These are phyloP conservation scores for Gryllus longicercus DNA, from an alignment of 2,888 invertebrate species.

Conservation along the genomic window DNA sequence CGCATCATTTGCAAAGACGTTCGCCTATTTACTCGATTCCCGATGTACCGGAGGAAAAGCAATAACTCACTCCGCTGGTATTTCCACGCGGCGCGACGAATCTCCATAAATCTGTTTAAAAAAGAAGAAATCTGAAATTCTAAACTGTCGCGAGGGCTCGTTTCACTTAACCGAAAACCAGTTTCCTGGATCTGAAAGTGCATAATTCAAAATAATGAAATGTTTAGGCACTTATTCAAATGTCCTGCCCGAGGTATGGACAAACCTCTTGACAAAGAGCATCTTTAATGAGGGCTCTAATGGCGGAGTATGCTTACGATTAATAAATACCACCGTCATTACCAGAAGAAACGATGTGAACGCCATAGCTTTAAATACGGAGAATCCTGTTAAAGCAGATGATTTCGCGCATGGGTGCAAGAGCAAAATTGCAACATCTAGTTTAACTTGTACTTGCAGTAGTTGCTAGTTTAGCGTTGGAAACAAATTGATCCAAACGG, in stretches of 20 bases:
- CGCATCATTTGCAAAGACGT: not conserved
- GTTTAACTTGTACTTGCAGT: too few relatives aligned
- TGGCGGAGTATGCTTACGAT: too few relatives aligned
- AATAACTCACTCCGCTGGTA: conserved; percentile 6
- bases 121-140: not conserved
- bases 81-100: not conserved
- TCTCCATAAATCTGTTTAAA: conserved; percentile 17
- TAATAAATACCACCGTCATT: too few relatives aligned
- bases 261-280: too few relatives aligned
- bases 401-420: too few relatives aligned
- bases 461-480: too few relatives aligned
- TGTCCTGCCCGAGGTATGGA: not conserved
- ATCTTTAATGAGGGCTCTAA: too few relatives aligned
- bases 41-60: not conserved
- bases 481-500: too few relatives aligned
- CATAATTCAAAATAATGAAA: conserved; percentile 17
- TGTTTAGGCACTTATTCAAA: conserved; percentile 17
- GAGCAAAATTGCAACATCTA: too few relatives aligned
- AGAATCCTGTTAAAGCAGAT: too few relatives aligned
- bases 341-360: too few relatives aligned
- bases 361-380: too few relatives aligned
- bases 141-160: not conserved
- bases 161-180: conserved; percentile 6
- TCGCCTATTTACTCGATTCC: not conserved
- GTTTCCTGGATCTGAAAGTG: not conserved